These are phyloP conservation scores for Caenorhabditis panamensis DNA, from an alignment of 2,888 invertebrate species.

Conservation along the genomic window DNA sequence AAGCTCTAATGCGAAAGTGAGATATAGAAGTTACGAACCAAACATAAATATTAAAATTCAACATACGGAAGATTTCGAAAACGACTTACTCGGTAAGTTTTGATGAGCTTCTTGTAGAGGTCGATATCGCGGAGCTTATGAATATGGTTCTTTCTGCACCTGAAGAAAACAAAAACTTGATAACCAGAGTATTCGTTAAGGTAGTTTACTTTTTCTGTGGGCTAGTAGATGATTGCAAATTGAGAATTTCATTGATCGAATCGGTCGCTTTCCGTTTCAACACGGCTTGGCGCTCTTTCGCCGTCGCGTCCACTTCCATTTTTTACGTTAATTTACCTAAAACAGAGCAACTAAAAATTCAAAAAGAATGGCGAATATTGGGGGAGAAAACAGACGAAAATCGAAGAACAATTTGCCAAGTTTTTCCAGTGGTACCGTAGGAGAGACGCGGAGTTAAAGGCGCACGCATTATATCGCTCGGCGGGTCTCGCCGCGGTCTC, in stretches of 20 bases:
- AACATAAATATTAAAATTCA: too few species aligned
- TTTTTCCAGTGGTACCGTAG: constrained; percentile 57
- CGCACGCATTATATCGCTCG: constrained; percentile 49
- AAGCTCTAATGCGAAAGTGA: neutral
- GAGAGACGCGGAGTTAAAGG: constrained; percentile 44
- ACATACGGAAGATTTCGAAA: too few species aligned
- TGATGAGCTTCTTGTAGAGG: constrained; percentile 48
- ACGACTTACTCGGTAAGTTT: constrained; percentile 50
- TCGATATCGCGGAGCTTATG: constrained; percentile 48
- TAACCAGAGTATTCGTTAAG: neutral
- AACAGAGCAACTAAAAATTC: constrained; percentile 13
- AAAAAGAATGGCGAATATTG: neutral
- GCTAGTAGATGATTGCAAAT: constrained; percentile 27
- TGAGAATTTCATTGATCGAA: constrained; percentile 42
- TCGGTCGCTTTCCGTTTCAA: constrained; percentile 57
- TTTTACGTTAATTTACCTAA: constrained; percentile 29
- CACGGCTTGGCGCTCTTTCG: constrained; percentile 35
- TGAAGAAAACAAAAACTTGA: too few species aligned
- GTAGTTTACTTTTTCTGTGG: constrained; percentile 45
- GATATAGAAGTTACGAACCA: too few species aligned
- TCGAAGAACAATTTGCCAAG: constrained; percentile 4
- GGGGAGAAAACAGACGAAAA: neutral
- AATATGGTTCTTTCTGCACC: constrained; percentile 19
- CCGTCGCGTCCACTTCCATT: constrained; percentile 52
- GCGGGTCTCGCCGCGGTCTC: constrained; percentile 56